Conservation (phyloP, 2,888 invertebrate genomes). For the Chymomyza amoena region DNA sequence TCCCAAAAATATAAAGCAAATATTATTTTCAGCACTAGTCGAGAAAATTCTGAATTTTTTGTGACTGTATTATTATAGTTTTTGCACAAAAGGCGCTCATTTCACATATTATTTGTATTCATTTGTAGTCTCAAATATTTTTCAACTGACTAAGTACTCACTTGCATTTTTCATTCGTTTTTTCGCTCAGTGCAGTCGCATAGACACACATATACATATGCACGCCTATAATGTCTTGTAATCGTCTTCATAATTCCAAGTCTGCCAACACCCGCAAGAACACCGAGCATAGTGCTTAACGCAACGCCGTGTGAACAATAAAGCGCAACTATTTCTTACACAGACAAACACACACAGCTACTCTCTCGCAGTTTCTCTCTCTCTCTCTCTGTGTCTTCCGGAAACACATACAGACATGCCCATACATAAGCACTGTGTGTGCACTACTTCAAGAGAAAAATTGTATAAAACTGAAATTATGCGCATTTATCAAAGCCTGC, state of each 20-base stretch:
- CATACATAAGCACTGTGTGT: neutral
- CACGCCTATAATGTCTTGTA: conserved; percentile 67
- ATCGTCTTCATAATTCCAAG: conserved; percentile 71
- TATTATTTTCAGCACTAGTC: no score
- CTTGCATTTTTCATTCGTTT: neutral
- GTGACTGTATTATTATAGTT: no score
- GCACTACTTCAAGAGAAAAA: conserved; percentile 38
- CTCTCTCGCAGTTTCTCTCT: neutral
- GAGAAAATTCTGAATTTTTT: no score
- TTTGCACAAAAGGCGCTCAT: no score
- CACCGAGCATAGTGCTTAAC: conserved; percentile 64
- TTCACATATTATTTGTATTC: no score
- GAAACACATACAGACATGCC: neutral
- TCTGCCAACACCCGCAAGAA: conserved; percentile 16
- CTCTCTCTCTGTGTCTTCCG: neutral
- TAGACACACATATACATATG: conserved; percentile 26
- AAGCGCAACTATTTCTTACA: conserved; percentile 51
- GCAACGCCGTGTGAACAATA: conserved; percentile 65
- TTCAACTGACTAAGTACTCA: neutral
- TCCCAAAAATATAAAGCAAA: no score
- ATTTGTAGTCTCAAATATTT: no score
- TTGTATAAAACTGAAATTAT: conserved; percentile 63
- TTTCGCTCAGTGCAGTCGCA: conserved; percentile 14
- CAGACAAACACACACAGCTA: conserved; percentile 21
- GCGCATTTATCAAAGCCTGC: conserved; percentile 67